Evolutionary conservation across 2,113 vertebrate genomes (phyloP).

Genomic region (Hyla sarda): DNA sequence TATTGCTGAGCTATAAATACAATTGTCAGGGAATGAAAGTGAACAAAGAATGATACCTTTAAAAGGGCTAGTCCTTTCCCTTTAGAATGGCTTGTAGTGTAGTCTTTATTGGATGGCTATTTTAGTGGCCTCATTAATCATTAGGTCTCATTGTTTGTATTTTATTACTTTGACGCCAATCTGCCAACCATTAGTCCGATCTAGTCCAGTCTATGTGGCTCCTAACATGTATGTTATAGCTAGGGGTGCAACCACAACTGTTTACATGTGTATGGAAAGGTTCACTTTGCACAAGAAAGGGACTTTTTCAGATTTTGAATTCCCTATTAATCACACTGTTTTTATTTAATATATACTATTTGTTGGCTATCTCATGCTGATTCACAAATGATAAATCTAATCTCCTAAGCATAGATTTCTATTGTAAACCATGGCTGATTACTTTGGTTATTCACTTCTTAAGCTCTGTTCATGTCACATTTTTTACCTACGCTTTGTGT

Average conservation of each 20-base stretch:
- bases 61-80: background rate
- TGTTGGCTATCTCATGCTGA: no score
- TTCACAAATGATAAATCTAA: no score
- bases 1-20: background rate
- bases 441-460: no score
- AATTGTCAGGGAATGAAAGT: background rate
- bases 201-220: background rate
- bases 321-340: no score
- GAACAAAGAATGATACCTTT: background rate
- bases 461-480: no score
- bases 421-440: no score
- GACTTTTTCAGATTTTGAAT: no score
- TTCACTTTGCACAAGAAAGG: no score
- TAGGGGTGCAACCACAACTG: background rate
- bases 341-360: no score
- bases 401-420: no score
- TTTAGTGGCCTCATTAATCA: constrained; percentile 3
- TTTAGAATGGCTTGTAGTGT: background rate
- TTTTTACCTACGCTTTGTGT: no score
- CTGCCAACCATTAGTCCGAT: background rate
- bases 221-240: background rate
- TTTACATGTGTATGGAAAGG: background rate
- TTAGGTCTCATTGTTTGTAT: background rate
- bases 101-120: background rate
- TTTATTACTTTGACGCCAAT: background rate